These are phyloP conservation scores for Equus przewalskii DNA, from an alignment of 2,113 vertebrate species.

Conservation along the genomic window DNA sequence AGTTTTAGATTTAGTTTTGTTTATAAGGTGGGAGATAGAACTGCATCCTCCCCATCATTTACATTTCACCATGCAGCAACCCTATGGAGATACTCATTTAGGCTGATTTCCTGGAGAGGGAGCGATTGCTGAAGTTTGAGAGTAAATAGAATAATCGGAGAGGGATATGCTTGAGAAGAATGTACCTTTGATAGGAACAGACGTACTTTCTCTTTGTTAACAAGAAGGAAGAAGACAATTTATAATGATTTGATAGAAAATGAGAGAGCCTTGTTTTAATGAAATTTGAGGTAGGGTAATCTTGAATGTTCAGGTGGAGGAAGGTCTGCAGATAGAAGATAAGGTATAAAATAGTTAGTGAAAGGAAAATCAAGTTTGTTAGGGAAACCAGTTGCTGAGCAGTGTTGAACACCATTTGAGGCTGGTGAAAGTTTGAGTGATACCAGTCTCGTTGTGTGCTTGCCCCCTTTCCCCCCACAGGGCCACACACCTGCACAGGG, in stretches of 20 bases:
- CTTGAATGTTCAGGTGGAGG: background rate
- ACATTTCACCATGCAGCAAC: background rate
- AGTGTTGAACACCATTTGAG: background rate
- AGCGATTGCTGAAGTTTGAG: background rate
- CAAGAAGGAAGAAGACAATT: background rate
- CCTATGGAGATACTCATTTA: background rate
- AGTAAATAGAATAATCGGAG: background rate
- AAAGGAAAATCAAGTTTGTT: background rate
- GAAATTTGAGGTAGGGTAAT: background rate
- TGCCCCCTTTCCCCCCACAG: too few species aligned
- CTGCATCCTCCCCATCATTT: background rate
- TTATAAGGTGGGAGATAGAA: background rate
- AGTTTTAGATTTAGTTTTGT: background rate
- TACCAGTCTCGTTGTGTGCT: background rate
- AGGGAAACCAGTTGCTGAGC: background rate
- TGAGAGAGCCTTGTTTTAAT: background rate
- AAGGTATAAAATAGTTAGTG: background rate
- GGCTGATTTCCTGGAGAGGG: background rate
- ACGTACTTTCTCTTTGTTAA: background rate
- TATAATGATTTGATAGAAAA: background rate
- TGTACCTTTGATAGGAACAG: background rate
- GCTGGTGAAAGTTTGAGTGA: background rate
- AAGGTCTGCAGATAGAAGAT: background rate
- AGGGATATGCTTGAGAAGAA: background rate
- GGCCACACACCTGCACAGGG: background rate